These are phyloP conservation scores for Dendrocincla tyrannina DNA, from an alignment of 2,797 vertebrate genomes.

Conservation along the genomic window DNA sequence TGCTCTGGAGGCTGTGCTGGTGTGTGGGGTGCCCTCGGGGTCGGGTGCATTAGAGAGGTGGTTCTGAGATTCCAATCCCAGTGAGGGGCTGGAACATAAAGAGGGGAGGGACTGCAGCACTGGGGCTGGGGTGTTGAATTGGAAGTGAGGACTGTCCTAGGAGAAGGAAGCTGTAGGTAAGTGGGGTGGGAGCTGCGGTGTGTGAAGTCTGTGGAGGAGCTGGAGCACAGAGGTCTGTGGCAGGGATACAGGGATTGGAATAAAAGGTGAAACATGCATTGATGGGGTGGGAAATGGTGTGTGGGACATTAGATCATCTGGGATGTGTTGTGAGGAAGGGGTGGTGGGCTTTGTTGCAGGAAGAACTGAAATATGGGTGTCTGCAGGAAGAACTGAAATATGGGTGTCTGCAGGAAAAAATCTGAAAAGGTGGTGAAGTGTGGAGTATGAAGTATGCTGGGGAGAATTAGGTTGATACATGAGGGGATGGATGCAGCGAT, in stretches of 20 bases:
- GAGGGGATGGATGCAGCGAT: not conserved
- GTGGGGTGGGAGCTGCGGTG: accelerated
- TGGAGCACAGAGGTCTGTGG: not conserved
- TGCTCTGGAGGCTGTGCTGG: not conserved
- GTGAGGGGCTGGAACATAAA: not conserved
- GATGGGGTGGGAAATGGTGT: not conserved
- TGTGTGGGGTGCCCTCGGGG: not conserved
- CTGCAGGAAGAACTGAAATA: not conserved
- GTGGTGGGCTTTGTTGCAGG: not conserved
- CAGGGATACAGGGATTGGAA: not conserved
- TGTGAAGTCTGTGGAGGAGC: not conserved
- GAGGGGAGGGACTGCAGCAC: not conserved
- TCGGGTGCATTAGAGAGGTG: not conserved
- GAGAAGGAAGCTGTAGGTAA: not conserved
- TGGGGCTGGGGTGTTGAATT: not conserved
- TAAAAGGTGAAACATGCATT: not conserved
- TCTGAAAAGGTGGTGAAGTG: not conserved
- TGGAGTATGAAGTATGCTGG: not conserved
- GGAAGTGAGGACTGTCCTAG: not conserved
- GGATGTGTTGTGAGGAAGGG: not conserved
- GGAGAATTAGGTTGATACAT: not conserved
- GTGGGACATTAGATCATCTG: not conserved
- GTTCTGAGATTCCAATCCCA: not conserved
- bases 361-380: not conserved
- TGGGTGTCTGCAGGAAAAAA: not conserved